These are phyloP conservation scores for Microctenopoma lineatum DNA, from an alignment of 2,797 vertebrate species.

Conservation along the genomic window DNA sequence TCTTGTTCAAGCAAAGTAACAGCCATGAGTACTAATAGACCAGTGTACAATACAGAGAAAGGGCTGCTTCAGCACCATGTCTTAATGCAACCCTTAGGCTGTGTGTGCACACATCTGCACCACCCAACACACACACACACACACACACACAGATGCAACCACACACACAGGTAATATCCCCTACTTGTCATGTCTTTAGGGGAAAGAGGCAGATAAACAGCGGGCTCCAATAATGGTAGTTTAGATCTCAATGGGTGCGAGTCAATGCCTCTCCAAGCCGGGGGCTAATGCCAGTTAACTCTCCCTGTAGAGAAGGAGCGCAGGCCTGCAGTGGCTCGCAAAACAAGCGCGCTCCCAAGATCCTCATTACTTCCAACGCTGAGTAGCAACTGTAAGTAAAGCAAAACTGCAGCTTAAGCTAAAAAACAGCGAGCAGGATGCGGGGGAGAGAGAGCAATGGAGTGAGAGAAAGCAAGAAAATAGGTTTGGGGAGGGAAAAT, in stretches of 20 bases:
- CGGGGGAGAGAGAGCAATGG: slow-evolving; percentile 57
- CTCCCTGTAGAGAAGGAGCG: slow-evolving; percentile 77
- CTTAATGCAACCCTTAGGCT: slow-evolving; percentile 74
- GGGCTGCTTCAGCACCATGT: slow-evolving; percentile 79
- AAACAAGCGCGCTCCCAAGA: slow-evolving; percentile 82
- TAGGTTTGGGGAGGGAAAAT: slow-evolving; percentile 73
- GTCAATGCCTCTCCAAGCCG: slow-evolving; percentile 82
- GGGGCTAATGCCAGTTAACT: slow-evolving; percentile 85
- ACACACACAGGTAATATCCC: slow-evolving; percentile 73
- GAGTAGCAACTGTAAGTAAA: slow-evolving; percentile 81
- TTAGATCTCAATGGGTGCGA: slow-evolving; percentile 81
- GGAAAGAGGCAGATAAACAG: slow-evolving; percentile 78
- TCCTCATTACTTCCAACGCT: slow-evolving; percentile 84
- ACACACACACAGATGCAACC: slow-evolving; percentile 30
- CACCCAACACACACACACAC: slow-evolving; percentile 24
- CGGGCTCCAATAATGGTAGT: slow-evolving; percentile 80
- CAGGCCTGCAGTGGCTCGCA: slow-evolving; percentile 74
- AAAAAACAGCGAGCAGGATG: slow-evolving; percentile 67
- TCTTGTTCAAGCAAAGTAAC: slow-evolving; percentile 69
- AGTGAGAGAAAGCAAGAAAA: slow-evolving; percentile 70
- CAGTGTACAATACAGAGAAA: slow-evolving; percentile 69
- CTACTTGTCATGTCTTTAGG: slow-evolving; percentile 74
- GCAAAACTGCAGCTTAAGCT: slow-evolving; percentile 83
- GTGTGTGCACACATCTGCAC: slow-evolving; percentile 65
- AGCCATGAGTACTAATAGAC: slow-evolving; percentile 68